A percentile compares a stretch with the other conserved stretches of the same genome.
Conservation (phyloP, 2,113 vertebrate species). For the Xenopus laevis region DNA sequence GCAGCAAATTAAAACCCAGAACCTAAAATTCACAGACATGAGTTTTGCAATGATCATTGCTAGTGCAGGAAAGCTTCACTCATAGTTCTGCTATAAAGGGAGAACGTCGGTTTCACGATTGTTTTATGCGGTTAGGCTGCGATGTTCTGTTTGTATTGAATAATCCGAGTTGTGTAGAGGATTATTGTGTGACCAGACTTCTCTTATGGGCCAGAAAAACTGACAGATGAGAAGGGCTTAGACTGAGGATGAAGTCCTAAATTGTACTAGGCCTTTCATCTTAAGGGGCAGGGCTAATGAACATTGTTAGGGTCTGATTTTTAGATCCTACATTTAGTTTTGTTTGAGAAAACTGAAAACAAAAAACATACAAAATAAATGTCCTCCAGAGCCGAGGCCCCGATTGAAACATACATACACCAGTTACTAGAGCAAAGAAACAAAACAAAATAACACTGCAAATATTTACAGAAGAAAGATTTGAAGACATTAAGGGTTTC, state of each 20-base stretch:
- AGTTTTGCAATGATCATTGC: slow-evolving; percentile 53
- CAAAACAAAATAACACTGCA: slow-evolving; percentile 84
- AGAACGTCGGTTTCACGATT: too few species aligned
- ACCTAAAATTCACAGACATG: slow-evolving; percentile 62
- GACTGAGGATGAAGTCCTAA: background rate
- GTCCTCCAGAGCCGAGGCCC: slow-evolving; percentile 61
- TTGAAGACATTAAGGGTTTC: slow-evolving; percentile 86
- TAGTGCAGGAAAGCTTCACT: slow-evolving; percentile 58
- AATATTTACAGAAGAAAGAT: slow-evolving; percentile 81
- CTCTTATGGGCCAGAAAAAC: too few species aligned
- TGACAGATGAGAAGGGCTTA: too few species aligned
- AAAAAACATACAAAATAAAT: slow-evolving; percentile 57
- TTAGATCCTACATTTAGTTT: slow-evolving; percentile 51
- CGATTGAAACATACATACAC: slow-evolving; percentile 73
- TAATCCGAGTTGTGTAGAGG: too few species aligned
- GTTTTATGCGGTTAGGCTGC: too few species aligned
- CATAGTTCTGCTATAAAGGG: slow-evolving; percentile 46
- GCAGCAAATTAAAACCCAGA: slow-evolving; percentile 64
- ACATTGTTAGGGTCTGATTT: slow-evolving; percentile 46
- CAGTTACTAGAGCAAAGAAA: slow-evolving; percentile 72
- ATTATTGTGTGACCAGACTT: too few species aligned
- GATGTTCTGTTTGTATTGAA: too few species aligned
- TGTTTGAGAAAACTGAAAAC: slow-evolving; percentile 54
- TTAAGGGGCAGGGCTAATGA: slow-evolving; percentile 30
- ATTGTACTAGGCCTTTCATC: background rate